A percentile compares a stretch with the other conserved stretches of the same genome.
Conservation (phyloP, 1,140 invertebrate species). For the Wiebesia pumilae region DNA sequence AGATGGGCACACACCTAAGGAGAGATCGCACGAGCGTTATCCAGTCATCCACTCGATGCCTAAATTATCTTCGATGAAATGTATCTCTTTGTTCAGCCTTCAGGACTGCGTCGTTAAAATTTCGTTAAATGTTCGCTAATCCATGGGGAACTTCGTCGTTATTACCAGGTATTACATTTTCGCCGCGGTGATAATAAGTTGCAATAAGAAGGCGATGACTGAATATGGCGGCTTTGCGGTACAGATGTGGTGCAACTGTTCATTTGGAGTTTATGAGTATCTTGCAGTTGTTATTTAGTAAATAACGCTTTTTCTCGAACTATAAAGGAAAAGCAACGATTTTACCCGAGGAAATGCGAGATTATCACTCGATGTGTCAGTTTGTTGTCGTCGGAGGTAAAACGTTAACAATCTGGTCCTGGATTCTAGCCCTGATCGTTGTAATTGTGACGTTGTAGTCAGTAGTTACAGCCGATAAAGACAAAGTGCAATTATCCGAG, state of each 20-base stretch:
- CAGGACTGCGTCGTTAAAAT: not conserved
- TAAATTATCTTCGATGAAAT: not conserved
- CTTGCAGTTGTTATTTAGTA: not conserved
- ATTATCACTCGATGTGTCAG: not conserved
- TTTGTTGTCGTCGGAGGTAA: not conserved
- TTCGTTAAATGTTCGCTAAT: too few relatives aligned
- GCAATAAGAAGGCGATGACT: not conserved
- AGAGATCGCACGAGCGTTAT: too few relatives aligned
- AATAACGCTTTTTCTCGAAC: not conserved
- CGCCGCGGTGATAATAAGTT: not conserved
- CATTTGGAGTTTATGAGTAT: not conserved
- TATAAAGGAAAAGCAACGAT: not conserved
- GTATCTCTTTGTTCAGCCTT: not conserved
- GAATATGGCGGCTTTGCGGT: not conserved
- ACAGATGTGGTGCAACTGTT: not conserved
- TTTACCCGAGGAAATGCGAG: not conserved
- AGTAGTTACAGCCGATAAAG: too few relatives aligned
- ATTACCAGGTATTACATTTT: not conserved
- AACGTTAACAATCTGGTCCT: not conserved
- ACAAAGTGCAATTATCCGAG: too few relatives aligned
- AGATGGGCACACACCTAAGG: too few relatives aligned
- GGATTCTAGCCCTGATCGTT: not conserved
- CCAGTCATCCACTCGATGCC: too few relatives aligned
- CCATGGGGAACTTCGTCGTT: not conserved
- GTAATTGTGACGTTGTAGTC: too few relatives aligned